These are phyloP conservation scores for Centruroides sculpturatus DNA, from an alignment of 1,140 invertebrate species.

Conservation along the genomic window DNA sequence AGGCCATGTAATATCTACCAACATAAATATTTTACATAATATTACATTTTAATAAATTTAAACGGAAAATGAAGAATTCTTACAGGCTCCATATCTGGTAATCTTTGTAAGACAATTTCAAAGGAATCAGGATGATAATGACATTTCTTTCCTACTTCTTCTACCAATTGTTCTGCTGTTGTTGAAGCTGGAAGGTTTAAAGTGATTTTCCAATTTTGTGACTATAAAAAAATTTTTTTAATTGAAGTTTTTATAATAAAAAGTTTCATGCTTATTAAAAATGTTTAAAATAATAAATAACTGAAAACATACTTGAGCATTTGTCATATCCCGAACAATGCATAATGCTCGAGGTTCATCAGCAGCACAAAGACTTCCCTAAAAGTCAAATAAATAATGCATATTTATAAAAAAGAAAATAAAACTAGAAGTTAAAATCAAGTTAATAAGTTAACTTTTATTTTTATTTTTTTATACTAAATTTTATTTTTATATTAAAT, in stretches of 20 bases:
- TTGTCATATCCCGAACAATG: slow-evolving; percentile 39
- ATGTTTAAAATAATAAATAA: background rate
- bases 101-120: slow-evolving; percentile 29
- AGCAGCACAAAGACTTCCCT: background rate
- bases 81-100: slow-evolving; percentile 19
- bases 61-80: background rate
- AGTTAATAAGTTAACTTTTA: no score
- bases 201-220: slow-evolving; percentile 24
- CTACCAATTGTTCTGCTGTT: slow-evolving; percentile 33
- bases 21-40: no score
- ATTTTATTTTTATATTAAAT: no score
- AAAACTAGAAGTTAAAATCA: no score
- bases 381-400: no score
- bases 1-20: no score
- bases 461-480: no score
- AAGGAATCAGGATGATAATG: slow-evolving; percentile 38
- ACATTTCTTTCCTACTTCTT: slow-evolving; percentile 36
- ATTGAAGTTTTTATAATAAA: background rate
- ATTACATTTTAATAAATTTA: no score
- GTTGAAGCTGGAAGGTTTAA: slow-evolving; percentile 35
- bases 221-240: slow-evolving; percentile 1
- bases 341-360: slow-evolving; percentile 30
- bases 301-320: slow-evolving; percentile 18
- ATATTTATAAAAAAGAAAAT: no score
- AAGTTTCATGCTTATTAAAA: background rate